A percentile compares a stretch with the other conserved stretches of the same genome.
These are phyloP conservation scores for Cossypha polioptera DNA, from an alignment of 2,797 vertebrate species.

Conservation along the genomic window DNA sequence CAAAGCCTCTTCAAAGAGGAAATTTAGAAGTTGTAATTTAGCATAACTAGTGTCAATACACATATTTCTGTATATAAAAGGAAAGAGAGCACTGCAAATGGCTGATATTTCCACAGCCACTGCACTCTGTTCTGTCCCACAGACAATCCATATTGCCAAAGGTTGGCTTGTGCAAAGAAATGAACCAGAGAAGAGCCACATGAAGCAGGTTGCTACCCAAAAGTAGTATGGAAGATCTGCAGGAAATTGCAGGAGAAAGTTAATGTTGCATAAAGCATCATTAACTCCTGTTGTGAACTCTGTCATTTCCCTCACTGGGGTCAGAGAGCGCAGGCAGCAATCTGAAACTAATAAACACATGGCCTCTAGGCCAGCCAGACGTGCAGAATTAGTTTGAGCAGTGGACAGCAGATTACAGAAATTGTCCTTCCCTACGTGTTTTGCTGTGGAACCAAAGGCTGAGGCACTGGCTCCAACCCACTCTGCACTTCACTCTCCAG, in stretches of 20 bases:
- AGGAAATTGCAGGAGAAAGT: conserved; percentile 16
- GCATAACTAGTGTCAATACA: background rate
- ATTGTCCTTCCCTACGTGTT: background rate
- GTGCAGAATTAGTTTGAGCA: background rate
- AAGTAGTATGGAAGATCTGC: background rate
- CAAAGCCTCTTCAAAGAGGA: background rate
- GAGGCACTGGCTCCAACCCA: background rate
- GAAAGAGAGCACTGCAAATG: background rate
- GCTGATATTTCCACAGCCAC: background rate
- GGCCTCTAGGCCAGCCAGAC: background rate
- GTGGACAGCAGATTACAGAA: background rate
- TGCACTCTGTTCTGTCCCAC: background rate
- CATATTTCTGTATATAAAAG: background rate
- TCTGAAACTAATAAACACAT: conserved; percentile 1
- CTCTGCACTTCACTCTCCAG: background rate
- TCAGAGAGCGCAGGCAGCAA: background rate
- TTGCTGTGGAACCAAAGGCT: background rate
- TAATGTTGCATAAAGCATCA: conserved; percentile 31
- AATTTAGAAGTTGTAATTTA: background rate
- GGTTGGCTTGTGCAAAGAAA: conserved; percentile 6
- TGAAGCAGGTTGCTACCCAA: background rate
- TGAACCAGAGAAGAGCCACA: background rate
- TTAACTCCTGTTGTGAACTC: conserved; percentile 24
- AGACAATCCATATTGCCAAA: background rate
- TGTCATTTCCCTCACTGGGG: background rate